Evolutionary conservation across 2,888 invertebrate genomes (phyloP).

Genomic region (Isoperla grammatica): DNA sequence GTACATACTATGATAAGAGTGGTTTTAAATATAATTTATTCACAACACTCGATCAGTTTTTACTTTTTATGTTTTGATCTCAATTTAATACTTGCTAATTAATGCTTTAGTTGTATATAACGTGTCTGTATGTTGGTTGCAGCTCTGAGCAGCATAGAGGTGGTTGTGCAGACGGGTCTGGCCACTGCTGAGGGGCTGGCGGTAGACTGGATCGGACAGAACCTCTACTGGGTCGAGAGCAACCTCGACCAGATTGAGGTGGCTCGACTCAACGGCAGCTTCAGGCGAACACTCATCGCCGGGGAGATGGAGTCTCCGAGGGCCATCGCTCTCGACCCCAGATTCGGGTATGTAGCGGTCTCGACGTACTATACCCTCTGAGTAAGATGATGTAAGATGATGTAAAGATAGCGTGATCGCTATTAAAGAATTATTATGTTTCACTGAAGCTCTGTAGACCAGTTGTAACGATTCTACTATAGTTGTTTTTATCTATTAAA

Average conservation of each 20-base stretch:
- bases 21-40: no score
- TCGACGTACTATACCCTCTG: no score
- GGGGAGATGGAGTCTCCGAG: slow-evolving; percentile 80
- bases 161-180: slow-evolving; percentile 76
- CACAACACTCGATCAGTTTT: no score
- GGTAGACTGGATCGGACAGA: slow-evolving; percentile 81
- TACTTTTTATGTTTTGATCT: no score
- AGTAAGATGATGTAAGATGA: no score
- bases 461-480: no score
- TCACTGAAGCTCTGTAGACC: no score
- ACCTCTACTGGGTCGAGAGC: slow-evolving; percentile 85
- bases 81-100: no score
- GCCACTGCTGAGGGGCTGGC: slow-evolving; percentile 85
- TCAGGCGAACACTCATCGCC: slow-evolving; percentile 69
- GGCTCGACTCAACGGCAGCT: slow-evolving; percentile 65
- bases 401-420: no score
- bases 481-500: no score
- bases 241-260: slow-evolving; percentile 81
- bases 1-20: no score
- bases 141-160: slow-evolving; percentile 68
- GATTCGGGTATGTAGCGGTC: slow-evolving; percentile 53
- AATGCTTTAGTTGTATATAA: background rate
- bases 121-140: slow-evolving; percentile 33
- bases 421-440: no score
- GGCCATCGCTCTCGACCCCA: slow-evolving; percentile 75